phyloP scores from a whole-genome alignment of 2,888 invertebrate species.

The Amphipoea lucens region DNA sequence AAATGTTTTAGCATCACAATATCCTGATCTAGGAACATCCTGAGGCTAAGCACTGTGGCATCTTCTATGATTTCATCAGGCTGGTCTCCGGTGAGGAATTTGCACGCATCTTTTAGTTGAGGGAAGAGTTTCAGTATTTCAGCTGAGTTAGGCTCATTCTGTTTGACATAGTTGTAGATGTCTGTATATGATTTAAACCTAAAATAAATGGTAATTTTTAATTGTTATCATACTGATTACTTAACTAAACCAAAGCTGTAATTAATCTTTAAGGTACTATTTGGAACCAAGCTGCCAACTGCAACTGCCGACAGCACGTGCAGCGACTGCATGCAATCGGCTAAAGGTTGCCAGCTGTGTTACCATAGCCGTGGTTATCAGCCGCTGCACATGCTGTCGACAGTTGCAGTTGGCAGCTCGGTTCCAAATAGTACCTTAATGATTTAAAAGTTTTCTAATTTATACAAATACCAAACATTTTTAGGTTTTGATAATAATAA shows the following conservation, averaged over 20 bases:
- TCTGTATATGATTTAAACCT: constrained; percentile 89
- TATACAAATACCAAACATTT: not conserved
- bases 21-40: constrained; percentile 91
- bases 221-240: not conserved
- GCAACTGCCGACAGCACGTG: too few species aligned
- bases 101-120: constrained; percentile 79
- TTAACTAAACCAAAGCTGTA: not conserved
- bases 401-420: too few species aligned
- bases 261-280: not conserved
- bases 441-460: not conserved
- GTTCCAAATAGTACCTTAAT: too few species aligned
- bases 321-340: too few species aligned
- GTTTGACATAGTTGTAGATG: constrained; percentile 84
- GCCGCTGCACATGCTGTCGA: too few species aligned
- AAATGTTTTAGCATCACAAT: constrained; percentile 91
- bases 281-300: too few species aligned
- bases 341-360: too few species aligned
- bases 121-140: constrained; percentile 79
- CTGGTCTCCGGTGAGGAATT: constrained; percentile 89
- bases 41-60: constrained; percentile 90
- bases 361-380: too few species aligned
- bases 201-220: constrained; percentile 37
- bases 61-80: constrained; percentile 91
- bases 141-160: constrained; percentile 77
- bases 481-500: not conserved